A percentile compares a stretch with the other conserved stretches of the same genome.
These are phyloP conservation scores for Drosophila watanabei DNA, from an alignment of 1,140 invertebrate species.

Conservation along the genomic window DNA sequence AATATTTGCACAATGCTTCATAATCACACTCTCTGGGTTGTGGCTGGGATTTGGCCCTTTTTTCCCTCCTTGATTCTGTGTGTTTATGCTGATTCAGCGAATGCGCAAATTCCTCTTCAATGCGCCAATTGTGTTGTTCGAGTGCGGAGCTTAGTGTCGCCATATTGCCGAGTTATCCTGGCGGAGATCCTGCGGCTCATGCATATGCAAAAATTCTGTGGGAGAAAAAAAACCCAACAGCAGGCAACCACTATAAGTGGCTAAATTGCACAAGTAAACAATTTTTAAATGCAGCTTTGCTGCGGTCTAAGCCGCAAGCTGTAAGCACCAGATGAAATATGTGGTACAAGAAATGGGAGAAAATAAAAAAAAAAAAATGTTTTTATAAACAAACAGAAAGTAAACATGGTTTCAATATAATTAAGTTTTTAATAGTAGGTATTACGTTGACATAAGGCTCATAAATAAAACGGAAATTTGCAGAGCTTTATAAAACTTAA, in stretches of 20 bases:
- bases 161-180: constrained; percentile 47
- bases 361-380: background rate
- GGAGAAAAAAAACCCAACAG: background rate
- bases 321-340: background rate
- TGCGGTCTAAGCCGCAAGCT: constrained; percentile 15
- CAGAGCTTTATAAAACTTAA: background rate
- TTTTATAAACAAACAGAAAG: background rate
- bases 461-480: background rate
- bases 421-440: background rate
- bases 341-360: background rate
- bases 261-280: constrained; percentile 72
- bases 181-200: constrained; percentile 48
- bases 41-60: constrained; percentile 4
- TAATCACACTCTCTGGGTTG: constrained; percentile 45
- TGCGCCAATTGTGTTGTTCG: constrained; percentile 61
- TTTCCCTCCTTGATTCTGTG: background rate
- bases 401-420: background rate
- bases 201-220: constrained; percentile 63
- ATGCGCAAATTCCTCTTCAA: constrained; percentile 42
- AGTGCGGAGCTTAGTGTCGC: constrained; percentile 68
- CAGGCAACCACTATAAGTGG: constrained; percentile 36
- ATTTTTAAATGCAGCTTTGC: constrained; percentile 41
- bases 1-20: constrained; percentile 75
- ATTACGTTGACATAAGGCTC: background rate
- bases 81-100: constrained; percentile 57